Percentiles rank a stretch among this genome's conserved stretches.
These are phyloP conservation scores for Chionoecetes opilio DNA, from an alignment of 1,140 invertebrate genomes.

Conservation along the genomic window DNA sequence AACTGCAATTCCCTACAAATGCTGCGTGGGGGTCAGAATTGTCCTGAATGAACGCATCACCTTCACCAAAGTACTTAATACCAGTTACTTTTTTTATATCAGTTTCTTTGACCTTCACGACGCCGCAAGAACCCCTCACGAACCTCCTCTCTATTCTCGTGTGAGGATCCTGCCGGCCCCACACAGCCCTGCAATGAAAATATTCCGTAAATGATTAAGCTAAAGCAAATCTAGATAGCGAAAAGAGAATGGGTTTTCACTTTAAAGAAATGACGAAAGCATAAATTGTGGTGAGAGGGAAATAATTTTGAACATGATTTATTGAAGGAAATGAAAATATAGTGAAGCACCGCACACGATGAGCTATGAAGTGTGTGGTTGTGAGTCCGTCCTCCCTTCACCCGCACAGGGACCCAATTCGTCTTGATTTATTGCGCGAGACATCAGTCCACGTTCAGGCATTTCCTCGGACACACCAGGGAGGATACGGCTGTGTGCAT, in stretches of 20 bases:
- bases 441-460: background rate
- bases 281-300: slow-evolving; percentile 3
- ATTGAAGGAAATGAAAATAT: slow-evolving; percentile 12
- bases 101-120: too few relatives aligned
- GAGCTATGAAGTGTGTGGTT: background rate
- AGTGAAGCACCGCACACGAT: background rate
- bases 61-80: too few relatives aligned
- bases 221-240: background rate
- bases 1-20: background rate
- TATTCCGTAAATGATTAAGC: background rate
- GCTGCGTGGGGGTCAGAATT: background rate
- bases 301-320: background rate
- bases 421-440: background rate
- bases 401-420: background rate
- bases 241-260: background rate
- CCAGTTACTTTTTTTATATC: too few relatives aligned
- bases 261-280: background rate
- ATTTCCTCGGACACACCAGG: background rate
- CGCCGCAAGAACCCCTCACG: background rate
- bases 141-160: too few relatives aligned
- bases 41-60: background rate
- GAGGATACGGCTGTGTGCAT: too few relatives aligned
- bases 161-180: background rate
- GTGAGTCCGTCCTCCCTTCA: background rate
- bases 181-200: background rate